Conservation (phyloP, 2,888 invertebrate species). For the Heliconius aoede region DNA sequence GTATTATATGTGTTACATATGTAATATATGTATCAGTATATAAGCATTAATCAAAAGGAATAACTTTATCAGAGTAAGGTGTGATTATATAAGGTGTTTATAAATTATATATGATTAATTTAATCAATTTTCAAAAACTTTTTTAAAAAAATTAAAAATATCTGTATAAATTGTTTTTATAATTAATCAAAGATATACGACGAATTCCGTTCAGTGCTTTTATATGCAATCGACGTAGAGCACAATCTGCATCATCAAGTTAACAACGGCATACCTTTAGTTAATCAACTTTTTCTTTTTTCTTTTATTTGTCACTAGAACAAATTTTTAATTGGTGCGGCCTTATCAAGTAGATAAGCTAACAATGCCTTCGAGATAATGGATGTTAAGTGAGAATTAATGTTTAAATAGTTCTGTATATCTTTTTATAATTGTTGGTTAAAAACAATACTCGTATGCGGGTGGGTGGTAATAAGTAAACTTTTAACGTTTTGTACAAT, state of each 20-base stretch:
- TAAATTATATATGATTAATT: too few relatives aligned
- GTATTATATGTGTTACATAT: too few relatives aligned
- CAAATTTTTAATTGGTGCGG: slow-evolving; percentile 73
- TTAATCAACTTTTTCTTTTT: slow-evolving; percentile 34
- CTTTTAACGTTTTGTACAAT: not conserved
- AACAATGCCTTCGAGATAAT: slow-evolving; percentile 67
- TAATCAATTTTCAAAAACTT: too few relatives aligned
- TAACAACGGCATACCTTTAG: slow-evolving; percentile 46
- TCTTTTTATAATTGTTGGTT: slow-evolving; percentile 48
- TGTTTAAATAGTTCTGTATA: slow-evolving; percentile 59
- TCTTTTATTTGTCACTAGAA: slow-evolving; percentile 57
- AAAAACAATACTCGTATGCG: slow-evolving; percentile 36
- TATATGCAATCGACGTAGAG: slow-evolving; percentile 48
- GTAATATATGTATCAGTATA: not conserved
- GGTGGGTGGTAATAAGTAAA: not conserved
- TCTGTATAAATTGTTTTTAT: too few relatives aligned
- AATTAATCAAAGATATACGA: not conserved
- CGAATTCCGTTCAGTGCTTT: slow-evolving; percentile 33
- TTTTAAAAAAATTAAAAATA: too few relatives aligned
- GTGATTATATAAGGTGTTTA: too few relatives aligned
- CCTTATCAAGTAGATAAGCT: slow-evolving; percentile 67
- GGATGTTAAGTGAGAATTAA: slow-evolving; percentile 74
- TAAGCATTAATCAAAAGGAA: not conserved
- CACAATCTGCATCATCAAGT: slow-evolving; percentile 50
- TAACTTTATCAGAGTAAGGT: not conserved